phyloP scores from a whole-genome alignment of 2,797 vertebrate species.

The Lepus oiostolus region DNA sequence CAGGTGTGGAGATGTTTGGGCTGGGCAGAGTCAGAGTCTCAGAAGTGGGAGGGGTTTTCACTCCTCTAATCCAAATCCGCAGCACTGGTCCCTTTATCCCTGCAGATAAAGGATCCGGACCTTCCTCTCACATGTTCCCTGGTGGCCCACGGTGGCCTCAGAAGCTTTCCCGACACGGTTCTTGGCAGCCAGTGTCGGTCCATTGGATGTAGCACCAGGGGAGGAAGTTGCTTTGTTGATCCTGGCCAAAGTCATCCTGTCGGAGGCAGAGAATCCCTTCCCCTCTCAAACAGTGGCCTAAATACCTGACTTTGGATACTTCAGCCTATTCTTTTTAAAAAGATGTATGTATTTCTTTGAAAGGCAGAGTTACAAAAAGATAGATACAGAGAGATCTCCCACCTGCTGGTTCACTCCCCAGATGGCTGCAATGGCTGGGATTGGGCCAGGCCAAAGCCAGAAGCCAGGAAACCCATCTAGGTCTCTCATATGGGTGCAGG shows the following conservation, averaged over 20 bases:
- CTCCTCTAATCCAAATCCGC: neutral
- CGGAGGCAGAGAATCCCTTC: neutral
- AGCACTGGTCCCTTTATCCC: neutral
- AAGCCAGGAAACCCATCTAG: too few species aligned
- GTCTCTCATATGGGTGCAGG: too few species aligned
- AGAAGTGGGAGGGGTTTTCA: neutral
- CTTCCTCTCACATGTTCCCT: neutral
- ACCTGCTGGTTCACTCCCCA: too few species aligned
- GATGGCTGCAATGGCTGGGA: too few species aligned
- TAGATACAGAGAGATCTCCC: too few species aligned
- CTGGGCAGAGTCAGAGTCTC: neutral
- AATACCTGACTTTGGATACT: neutral
- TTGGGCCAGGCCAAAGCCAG: too few species aligned
- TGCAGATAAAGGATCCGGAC: neutral
- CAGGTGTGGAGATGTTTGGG: neutral
- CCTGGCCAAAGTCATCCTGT: neutral
- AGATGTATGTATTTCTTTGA: too few species aligned
- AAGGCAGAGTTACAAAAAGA: too few species aligned
- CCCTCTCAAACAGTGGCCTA: neutral
- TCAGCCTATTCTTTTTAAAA: neutral
- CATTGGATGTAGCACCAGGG: neutral
- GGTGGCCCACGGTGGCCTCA: neutral
- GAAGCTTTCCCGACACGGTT: neutral
- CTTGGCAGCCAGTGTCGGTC: neutral
- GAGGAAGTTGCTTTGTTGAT: neutral